Evolutionary conservation across 1,140 invertebrate genomes (phyloP), one percentile per base, ranked within the genome.

Genomic region (Mylabris phalerata): DNA sequence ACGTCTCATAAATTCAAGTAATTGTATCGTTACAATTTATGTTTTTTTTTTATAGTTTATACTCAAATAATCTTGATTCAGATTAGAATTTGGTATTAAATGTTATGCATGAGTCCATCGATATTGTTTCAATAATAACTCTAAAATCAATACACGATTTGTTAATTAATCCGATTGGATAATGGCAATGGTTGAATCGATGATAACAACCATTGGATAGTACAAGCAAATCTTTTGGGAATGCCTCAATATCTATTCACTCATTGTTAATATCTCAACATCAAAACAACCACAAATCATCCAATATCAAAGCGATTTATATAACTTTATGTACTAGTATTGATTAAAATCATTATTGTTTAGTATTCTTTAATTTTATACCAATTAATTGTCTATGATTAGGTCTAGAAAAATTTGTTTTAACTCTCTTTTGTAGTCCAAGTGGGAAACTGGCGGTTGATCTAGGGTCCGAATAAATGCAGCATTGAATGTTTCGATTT

Each of bases 181-280:
- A 13, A 13, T 13, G 13, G 13, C 13, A 13, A 13, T 13, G 19
- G 19, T 19, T 96, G 72, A 98, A 98, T 50, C 95, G 80, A 69
- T 98, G 95, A 75, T 98, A 98, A 64, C 97, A 95, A 51, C 95
- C 96, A 60, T 92, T 88, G 0, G 95, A 95, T 52, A 98, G 83
- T 47, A 97, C 83, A 44, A 98, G 83, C 69, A 98, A 76, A 77
- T 98, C 95, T 6, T 92, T 92, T 11, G 86, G 78, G 0, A 73
- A 71, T 0, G 94, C 86, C 65, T 86, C 77, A 50, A 98, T 95
- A 19, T 95, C 83, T 51, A 98, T 89, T 95, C 95, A 98, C 41
- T 87, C 75, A 67, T 98, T 94, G 5, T 84, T 68, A 19, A 71
- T 76, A 75, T 95, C 87, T 45, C 95, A 78, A 97, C 92, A 78